Evolutionary conservation across 2,888 invertebrate species (phyloP).

Genomic region (Torymus aiolomorphi): DNA sequence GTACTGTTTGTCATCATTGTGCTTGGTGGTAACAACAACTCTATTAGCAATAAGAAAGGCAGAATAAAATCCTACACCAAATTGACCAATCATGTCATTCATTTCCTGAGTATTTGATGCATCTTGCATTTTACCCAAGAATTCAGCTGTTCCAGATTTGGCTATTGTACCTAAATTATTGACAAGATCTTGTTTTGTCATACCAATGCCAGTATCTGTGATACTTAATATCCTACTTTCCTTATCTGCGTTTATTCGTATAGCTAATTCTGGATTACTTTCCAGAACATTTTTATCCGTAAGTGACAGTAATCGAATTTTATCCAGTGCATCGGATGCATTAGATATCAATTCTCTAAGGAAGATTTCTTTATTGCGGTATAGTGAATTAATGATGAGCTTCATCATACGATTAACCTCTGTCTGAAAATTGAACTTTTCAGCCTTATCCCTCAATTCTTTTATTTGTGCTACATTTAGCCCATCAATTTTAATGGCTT

Average conservation of each 20-base stretch:
- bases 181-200: constrained; percentile 95
- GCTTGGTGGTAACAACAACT: constrained; percentile 96
- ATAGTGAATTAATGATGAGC: constrained; percentile 98
- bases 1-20: constrained; percentile 94
- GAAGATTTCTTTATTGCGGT: constrained; percentile 99
- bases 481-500: constrained; percentile 96
- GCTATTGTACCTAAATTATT: constrained; percentile 99
- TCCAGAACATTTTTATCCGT: constrained; percentile 90
- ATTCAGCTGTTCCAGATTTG: constrained; percentile 97
- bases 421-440: constrained; percentile 95
- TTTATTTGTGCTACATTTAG: constrained; percentile 95
- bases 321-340: constrained; percentile 98
- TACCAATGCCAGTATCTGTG: constrained; percentile 97
- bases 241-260: constrained; percentile 90
- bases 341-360: constrained; percentile 98
- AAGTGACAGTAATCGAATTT: constrained; percentile 94
- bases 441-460: constrained; percentile 91
- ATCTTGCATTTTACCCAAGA: constrained; percentile 93
- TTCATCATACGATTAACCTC: constrained; percentile 99
- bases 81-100: constrained; percentile 99
- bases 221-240: constrained; percentile 94
- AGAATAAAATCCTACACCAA: constrained; percentile 99
- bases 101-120: constrained; percentile 79
- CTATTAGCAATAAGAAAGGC: constrained; percentile 96
- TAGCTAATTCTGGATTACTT: constrained; percentile 87